Evolutionary conservation across 2,113 vertebrate species (phyloP), one percentile per base, ranked within the genome.

Genomic region (Ifrita kowaldi): DNA sequence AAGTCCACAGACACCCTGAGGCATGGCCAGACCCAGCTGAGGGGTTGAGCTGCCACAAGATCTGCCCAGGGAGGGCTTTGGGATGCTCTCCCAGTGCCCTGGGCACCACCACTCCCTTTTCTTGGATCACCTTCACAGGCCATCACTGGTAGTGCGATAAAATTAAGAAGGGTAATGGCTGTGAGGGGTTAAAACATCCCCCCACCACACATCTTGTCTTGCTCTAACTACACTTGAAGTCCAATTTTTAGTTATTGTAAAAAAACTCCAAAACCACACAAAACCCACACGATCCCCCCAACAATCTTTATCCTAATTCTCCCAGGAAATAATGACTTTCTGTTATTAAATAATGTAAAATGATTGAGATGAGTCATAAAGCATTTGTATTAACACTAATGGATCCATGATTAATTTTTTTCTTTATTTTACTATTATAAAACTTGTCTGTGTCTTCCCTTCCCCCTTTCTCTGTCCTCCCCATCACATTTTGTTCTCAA

Each of bases 321-420:
- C 89, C 19, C 42, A 39, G 89, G 89, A 96, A 97, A 94, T 95
- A 96, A 95, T 91, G 96, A 91, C 87, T 95, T 97, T 97, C 92
- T 95, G 94, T 97, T 97, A 96, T 97, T 96, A 97, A 97, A 95
- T 97, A 97, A 95, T 83, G 86, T 82, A 86, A 92, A 96, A 89
- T 85, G 94, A 95, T 89, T 93, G 95, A 96, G 96, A 95, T 95
- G 91, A 97, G 84, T 97, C 97, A 97, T 64, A 87, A 97, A 95
- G 91, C 87, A 95, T 96, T 95, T 92, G 92, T 97, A 93, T 96
- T 94, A 97, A 95, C 92, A 91, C 91, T 95, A 96, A 97, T 95
- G 89, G 97, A 95, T 35, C 97, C 39, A 10, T 90, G 84, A 96
- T 97, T 96, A 96, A 92, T 97, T 96, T 93, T 95, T 95, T 93